These are phyloP conservation scores for Plectropomus leopardus DNA, from an alignment of 2,113 vertebrate species.

Conservation along the genomic window DNA sequence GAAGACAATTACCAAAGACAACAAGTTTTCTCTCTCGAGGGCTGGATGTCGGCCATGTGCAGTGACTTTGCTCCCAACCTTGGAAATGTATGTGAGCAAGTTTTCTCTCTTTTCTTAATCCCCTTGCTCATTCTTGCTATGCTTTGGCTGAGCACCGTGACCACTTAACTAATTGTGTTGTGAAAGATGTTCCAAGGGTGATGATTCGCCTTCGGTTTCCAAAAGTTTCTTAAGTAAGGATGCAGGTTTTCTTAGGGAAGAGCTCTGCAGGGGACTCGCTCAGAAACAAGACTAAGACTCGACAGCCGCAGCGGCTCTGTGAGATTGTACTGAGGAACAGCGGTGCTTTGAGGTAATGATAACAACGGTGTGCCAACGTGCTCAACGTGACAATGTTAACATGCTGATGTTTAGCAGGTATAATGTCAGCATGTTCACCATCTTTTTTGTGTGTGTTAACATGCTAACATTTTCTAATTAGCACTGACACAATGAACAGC, in stretches of 20 bases:
- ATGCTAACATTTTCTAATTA: not conserved
- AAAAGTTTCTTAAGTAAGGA: slow-evolving; percentile 50
- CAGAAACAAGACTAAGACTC: not conserved
- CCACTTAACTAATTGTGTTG: slow-evolving; percentile 73
- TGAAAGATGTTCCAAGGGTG: slow-evolving; percentile 66
- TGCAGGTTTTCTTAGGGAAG: slow-evolving; percentile 24
- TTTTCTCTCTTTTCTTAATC: slow-evolving; percentile 54
- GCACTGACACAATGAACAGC: not conserved
- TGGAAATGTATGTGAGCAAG: slow-evolving; percentile 56
- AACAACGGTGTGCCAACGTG: not conserved
- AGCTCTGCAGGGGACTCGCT: not conserved
- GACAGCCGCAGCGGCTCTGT: not conserved
- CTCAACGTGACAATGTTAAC: not conserved
- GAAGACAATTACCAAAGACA: slow-evolving; percentile 40
- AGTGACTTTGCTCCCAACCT: slow-evolving; percentile 63
- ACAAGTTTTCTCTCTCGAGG: slow-evolving; percentile 40
- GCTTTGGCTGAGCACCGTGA: slow-evolving; percentile 51
- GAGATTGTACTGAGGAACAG: not conserved
- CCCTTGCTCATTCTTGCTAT: slow-evolving; percentile 33
- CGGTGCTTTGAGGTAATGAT: not conserved
- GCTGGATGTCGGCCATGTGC: slow-evolving; percentile 51
- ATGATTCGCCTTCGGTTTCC: slow-evolving; percentile 44
- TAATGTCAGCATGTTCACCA: too few relatives aligned
- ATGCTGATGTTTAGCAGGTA: not conserved
- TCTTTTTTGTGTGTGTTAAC: not conserved